Conservation (phyloP, 2,113 vertebrate genomes). For the Oceanodroma tethys region DNA sequence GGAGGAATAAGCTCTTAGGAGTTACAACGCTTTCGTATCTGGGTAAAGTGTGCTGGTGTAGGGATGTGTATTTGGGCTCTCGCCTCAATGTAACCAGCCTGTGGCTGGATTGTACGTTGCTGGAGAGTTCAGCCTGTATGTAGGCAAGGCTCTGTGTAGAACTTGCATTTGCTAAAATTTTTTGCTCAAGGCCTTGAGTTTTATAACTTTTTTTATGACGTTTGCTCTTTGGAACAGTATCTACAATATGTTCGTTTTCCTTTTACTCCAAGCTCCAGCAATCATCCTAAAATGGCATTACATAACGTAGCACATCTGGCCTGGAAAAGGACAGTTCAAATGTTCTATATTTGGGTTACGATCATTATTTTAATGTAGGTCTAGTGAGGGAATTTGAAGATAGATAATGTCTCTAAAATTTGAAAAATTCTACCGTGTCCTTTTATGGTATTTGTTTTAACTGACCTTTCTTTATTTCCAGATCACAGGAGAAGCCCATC, state of each 20-base stretch:
- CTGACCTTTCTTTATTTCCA: background rate
- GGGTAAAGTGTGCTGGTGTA: background rate
- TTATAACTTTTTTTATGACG: background rate
- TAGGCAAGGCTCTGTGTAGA: background rate
- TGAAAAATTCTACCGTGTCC: background rate
- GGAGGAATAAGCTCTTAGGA: slow-evolving; percentile 8
- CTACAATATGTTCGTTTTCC: background rate
- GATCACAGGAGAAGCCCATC: background rate
- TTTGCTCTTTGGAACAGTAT: slow-evolving; percentile 20
- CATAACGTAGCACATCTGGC: slow-evolving; percentile 31
- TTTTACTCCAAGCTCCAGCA: slow-evolving; percentile 25
- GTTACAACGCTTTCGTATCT: background rate
- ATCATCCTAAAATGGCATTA: slow-evolving; percentile 45
- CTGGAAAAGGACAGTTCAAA: slow-evolving; percentile 38
- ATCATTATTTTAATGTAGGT: slow-evolving; percentile 41
- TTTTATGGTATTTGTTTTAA: slow-evolving; percentile 10
- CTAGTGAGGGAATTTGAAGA: background rate
- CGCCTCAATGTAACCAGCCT: background rate
- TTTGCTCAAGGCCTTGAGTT: slow-evolving; percentile 43
- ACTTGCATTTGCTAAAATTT: background rate
- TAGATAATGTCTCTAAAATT: background rate
- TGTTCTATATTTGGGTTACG: background rate
- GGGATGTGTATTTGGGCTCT: background rate
- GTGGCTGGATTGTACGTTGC: background rate
- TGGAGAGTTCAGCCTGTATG: background rate